Percentiles rank a stretch among this genome's conserved stretches.
Evolutionary conservation across 2,113 vertebrate genomes (phyloP).

Genomic region (Forbesichthys agassizii): DNA sequence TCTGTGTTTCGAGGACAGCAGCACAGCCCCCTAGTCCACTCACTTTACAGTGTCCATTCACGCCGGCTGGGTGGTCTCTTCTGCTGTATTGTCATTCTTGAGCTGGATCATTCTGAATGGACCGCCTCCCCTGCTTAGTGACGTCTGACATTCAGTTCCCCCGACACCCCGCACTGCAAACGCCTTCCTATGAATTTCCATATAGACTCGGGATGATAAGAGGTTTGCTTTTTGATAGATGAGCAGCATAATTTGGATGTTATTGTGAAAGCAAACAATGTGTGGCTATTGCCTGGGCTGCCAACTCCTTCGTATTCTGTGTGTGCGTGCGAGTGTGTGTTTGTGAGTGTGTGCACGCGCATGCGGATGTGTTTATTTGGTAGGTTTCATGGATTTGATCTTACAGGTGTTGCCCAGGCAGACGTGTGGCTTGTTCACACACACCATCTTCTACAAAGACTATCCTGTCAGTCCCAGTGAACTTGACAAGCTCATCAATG

Average conservation of each 20-base stretch:
- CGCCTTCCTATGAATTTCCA: slow-evolving; percentile 75
- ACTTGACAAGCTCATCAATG: slow-evolving; percentile 96
- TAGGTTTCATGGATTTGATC: slow-evolving; percentile 25
- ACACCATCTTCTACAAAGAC: slow-evolving; percentile 98
- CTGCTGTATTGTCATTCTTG: slow-evolving; percentile 52
- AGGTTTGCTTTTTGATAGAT: slow-evolving; percentile 70
- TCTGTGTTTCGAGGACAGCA: slow-evolving; percentile 51
- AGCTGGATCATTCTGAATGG: slow-evolving; percentile 60
- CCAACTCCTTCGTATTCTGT: slow-evolving; percentile 43
- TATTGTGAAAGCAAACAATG: slow-evolving; percentile 68
- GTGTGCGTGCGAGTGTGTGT: slow-evolving; percentile 34
- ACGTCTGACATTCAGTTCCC: slow-evolving; percentile 76
- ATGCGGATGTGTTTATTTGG: slow-evolving; percentile 9
- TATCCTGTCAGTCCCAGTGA: slow-evolving; percentile 93
- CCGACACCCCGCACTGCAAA: slow-evolving; percentile 66
- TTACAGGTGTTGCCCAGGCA: slow-evolving; percentile 92
- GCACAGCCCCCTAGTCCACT: slow-evolving; percentile 47
- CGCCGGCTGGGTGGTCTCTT: slow-evolving; percentile 49
- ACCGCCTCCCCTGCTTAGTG: slow-evolving; percentile 57
- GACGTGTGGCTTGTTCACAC: slow-evolving; percentile 96
- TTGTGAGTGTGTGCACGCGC: slow-evolving; percentile 9
- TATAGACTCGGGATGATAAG: slow-evolving; percentile 70
- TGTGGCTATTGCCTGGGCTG: slow-evolving; percentile 57
- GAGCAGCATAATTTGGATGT: slow-evolving; percentile 75
- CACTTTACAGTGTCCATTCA: slow-evolving; percentile 60